Conservation (phyloP, 92 coral and sea anemone genomes). For the Porites rus region DNA sequence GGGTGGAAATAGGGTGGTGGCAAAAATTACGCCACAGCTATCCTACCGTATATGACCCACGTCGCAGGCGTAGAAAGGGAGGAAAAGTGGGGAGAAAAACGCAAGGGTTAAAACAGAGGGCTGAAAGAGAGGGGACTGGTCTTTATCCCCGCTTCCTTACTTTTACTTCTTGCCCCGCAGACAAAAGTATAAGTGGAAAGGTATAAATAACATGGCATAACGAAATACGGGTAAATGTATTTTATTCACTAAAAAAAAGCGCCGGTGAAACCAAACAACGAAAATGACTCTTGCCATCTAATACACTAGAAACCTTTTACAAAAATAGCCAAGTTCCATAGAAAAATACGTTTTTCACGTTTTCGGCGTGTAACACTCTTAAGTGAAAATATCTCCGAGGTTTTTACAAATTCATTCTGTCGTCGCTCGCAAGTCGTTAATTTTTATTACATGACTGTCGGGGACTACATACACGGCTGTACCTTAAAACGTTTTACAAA, state of each 20-base stretch:
- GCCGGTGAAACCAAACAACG: slow-evolving; percentile 22
- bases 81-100: too few relatives aligned
- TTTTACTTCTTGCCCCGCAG: too few relatives aligned
- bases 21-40: too few relatives aligned
- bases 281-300: slow-evolving; percentile 6
- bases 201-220: too few relatives aligned
- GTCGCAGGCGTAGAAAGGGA: too few relatives aligned
- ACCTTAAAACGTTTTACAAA: background rate
- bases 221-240: slow-evolving; percentile 10
- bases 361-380: background rate
- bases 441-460: slow-evolving; percentile 12
- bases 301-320: slow-evolving; percentile 2
- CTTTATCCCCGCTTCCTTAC: background rate
- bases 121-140: too few relatives aligned
- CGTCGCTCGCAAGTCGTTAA: background rate
- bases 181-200: too few relatives aligned
- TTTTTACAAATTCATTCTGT: slow-evolving; percentile 23
- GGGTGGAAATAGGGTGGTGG: too few relatives aligned
- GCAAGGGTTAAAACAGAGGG: too few relatives aligned
- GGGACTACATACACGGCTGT: background rate
- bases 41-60: too few relatives aligned
- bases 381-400: background rate
- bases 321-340: slow-evolving; percentile 14
- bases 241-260: slow-evolving; percentile 33
- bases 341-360: slow-evolving; percentile 17